phyloP scores from a whole-genome alignment of 2,113 vertebrate genomes.

The Grammomys dolichurus region DNA sequence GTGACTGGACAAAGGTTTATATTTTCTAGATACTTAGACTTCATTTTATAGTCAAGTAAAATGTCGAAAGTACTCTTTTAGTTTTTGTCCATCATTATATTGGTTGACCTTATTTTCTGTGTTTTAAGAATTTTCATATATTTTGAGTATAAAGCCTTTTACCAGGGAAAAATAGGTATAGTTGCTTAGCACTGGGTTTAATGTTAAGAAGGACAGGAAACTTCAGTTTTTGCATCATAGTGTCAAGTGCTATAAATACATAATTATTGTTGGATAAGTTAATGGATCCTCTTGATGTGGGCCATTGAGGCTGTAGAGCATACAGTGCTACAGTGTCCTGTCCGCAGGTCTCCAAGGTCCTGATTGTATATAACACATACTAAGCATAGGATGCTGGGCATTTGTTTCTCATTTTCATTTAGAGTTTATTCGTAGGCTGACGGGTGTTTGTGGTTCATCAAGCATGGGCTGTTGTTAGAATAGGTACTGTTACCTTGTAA shows the following conservation, averaged over 20 bases:
- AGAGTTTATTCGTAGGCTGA: not conserved
- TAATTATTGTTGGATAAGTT: not conserved
- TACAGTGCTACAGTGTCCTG: not conserved
- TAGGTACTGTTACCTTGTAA: conserved; percentile 38
- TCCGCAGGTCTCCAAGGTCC: too few species aligned
- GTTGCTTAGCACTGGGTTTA: not conserved
- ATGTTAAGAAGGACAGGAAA: not conserved
- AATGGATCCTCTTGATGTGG: not conserved
- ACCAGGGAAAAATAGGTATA: not conserved
- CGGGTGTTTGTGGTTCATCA: not conserved
- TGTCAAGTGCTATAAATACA: not conserved
- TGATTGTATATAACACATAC: not conserved
- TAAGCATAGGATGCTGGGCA: not conserved
- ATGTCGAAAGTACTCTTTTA: not conserved
- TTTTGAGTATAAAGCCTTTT: not conserved
- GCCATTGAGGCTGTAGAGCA: not conserved
- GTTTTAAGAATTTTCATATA: not conserved
- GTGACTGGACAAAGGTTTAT: not conserved
- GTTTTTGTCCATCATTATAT: conserved; percentile 18
- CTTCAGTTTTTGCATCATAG: not conserved
- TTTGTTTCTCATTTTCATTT: conserved; percentile 46
- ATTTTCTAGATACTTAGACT: not conserved
- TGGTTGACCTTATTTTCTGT: conserved; percentile 21
- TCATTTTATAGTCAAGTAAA: not conserved
- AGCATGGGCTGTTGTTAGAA: conserved; percentile 33